Conservation (phyloP, 92 coral and sea anemone species). For the Hydrozoanthus gracilis region DNA sequence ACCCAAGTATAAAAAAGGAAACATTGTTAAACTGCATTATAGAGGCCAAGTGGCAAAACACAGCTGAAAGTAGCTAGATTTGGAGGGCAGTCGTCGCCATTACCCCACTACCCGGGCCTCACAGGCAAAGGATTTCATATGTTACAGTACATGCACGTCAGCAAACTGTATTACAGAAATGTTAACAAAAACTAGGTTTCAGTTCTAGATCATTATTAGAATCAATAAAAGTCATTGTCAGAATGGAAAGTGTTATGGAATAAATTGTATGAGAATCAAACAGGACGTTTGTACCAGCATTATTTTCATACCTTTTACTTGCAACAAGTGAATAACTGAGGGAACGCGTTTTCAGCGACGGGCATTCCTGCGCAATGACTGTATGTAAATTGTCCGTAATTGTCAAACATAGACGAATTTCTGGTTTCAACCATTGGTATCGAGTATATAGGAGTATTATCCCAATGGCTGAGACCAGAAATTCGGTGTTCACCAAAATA, state of each 20-base stretch:
- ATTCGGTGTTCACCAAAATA: no score
- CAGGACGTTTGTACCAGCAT: not conserved
- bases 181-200: not conserved
- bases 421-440: no score
- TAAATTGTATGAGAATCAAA: not conserved
- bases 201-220: not conserved
- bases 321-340: not conserved
- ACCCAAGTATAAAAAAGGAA: not conserved
- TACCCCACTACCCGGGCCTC: not conserved
- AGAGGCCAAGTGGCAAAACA: not conserved
- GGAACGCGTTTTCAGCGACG: not conserved
- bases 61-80: not conserved
- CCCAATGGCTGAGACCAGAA: no score
- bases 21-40: not conserved
- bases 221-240: not conserved
- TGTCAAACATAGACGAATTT: not conserved
- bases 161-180: not conserved
- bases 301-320: not conserved
- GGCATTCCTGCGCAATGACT: not conserved
- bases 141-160: not conserved
- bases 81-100: not conserved
- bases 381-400: not conserved
- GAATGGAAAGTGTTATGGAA: not conserved
- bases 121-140: not conserved
- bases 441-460: not conserved